These are phyloP conservation scores for Rousettus madagascariensis DNA, from an alignment of 2,797 vertebrate genomes.

Conservation along the genomic window DNA sequence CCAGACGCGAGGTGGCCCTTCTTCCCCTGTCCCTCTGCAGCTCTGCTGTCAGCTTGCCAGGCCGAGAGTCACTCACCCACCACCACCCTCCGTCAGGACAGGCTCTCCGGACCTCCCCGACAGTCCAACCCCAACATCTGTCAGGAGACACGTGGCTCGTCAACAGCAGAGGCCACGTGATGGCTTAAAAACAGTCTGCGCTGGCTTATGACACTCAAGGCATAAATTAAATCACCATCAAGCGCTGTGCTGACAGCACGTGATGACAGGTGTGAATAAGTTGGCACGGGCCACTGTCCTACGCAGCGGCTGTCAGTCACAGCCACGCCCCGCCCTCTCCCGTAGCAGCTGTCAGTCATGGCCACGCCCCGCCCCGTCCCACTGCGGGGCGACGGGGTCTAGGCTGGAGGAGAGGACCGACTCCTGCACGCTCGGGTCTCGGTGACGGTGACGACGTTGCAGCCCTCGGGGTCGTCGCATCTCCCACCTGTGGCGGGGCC, in stretches of 20 bases:
- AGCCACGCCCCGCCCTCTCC: constrained; percentile 52
- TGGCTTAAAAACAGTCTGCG: constrained; percentile 69
- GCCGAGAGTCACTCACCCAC: constrained; percentile 47
- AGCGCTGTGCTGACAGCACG: constrained; percentile 79
- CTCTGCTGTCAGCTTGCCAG: background rate
- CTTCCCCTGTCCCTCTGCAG: rapidly evolving
- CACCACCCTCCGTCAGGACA: background rate
- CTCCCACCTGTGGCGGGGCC: background rate
- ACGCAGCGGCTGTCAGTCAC: constrained; percentile 82
- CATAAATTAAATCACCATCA: constrained; percentile 84
- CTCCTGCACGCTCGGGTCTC: rapidly evolving
- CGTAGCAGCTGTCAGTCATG: constrained; percentile 82
- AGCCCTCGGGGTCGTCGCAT: rapidly evolving
- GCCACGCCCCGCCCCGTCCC: constrained; percentile 49
- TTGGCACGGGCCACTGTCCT: constrained; percentile 79
- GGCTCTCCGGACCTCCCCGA: background rate
- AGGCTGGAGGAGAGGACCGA: background rate
- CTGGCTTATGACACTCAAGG: constrained; percentile 76
- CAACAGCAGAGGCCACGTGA: constrained; percentile 68
- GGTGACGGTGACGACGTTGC: rapidly evolving
- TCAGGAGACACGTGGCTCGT: constrained; percentile 69
- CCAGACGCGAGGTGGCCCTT: background rate
- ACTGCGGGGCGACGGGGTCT: background rate
- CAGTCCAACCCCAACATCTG: constrained; percentile 72
- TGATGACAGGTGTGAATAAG: constrained; percentile 87